Conservation (phyloP, 2,888 invertebrate species). For the Coremacera marginata region DNA sequence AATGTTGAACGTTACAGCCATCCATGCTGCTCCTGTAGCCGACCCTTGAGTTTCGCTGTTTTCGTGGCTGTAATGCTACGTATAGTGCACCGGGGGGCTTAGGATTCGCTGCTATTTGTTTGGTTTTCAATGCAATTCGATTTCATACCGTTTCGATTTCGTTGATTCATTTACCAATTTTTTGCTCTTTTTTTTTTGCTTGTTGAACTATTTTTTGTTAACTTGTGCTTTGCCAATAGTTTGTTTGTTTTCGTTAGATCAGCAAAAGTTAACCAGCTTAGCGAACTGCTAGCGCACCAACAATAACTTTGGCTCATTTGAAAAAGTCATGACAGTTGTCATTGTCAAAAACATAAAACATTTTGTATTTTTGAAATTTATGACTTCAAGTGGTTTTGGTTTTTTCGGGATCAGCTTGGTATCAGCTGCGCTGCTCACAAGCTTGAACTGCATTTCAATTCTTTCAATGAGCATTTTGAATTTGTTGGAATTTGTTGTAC, state of each 20-base stretch:
- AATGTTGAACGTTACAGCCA: background rate
- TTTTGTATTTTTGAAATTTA: constrained; percentile 26
- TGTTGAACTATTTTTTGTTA: background rate
- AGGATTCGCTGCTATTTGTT: background rate
- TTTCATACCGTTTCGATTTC: constrained; percentile 7
- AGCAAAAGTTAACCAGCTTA: constrained; percentile 4
- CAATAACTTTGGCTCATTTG: constrained; percentile 3
- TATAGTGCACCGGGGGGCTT: background rate
- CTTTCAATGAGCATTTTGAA: background rate
- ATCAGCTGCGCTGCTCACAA: constrained; percentile 8
- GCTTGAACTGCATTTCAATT: background rate
- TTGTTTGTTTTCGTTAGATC: background rate
- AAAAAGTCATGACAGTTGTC: constrained; percentile 10
- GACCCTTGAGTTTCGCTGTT: background rate
- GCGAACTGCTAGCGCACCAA: background rate
- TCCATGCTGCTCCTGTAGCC: constrained; percentile 1
- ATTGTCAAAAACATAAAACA: constrained; percentile 34
- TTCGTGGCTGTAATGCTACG: background rate
- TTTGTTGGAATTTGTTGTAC: background rate
- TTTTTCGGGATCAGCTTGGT: constrained; percentile 15
- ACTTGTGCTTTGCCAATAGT: background rate
- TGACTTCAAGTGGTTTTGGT: constrained; percentile 3
- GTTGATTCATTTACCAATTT: constrained; percentile 14
- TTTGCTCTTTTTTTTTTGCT: background rate
- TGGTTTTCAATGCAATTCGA: constrained; percentile 14